A percentile compares a stretch with the other conserved stretches of the same genome.
These are phyloP conservation scores for Cordilura impudica DNA, from an alignment of 2,888 invertebrate genomes.

Conservation along the genomic window DNA sequence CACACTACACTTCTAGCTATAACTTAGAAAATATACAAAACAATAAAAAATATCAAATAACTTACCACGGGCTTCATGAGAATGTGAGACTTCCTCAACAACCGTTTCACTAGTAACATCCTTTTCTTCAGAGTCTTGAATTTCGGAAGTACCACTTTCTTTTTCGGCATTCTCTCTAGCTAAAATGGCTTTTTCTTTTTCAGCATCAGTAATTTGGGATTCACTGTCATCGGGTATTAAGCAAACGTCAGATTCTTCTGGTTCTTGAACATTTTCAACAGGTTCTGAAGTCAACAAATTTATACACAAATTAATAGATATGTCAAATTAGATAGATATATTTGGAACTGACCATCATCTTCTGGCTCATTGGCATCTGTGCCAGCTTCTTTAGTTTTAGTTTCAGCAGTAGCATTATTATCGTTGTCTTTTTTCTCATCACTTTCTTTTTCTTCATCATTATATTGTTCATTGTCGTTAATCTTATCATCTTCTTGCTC, in stretches of 20 bases:
- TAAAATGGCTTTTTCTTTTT: constrained; percentile 81
- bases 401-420: constrained; percentile 66
- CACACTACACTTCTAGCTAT: constrained; percentile 19
- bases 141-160: constrained; percentile 65
- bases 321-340: no score
- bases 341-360: constrained; percentile 65
- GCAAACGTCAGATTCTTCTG: constrained; percentile 84
- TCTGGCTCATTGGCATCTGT: constrained; percentile 42
- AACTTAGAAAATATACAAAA: neutral
- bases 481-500: no score
- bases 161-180: constrained; percentile 77
- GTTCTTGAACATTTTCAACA: constrained; percentile 79
- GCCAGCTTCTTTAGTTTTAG: constrained; percentile 1
- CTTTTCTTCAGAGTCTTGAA: constrained; percentile 55
- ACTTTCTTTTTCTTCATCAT: constrained; percentile 48
- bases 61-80: constrained; percentile 53
- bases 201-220: constrained; percentile 82
- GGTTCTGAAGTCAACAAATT: constrained; percentile 70
- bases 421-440: constrained; percentile 57
- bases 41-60: neutral
- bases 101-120: constrained; percentile 11
- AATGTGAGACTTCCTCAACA: constrained; percentile 21
- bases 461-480: constrained; percentile 46
- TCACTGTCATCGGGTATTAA: constrained; percentile 84
- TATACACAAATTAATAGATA: neutral